Conservation (phyloP, 2,113 vertebrate genomes). For the Larimichthys polyactis region DNA sequence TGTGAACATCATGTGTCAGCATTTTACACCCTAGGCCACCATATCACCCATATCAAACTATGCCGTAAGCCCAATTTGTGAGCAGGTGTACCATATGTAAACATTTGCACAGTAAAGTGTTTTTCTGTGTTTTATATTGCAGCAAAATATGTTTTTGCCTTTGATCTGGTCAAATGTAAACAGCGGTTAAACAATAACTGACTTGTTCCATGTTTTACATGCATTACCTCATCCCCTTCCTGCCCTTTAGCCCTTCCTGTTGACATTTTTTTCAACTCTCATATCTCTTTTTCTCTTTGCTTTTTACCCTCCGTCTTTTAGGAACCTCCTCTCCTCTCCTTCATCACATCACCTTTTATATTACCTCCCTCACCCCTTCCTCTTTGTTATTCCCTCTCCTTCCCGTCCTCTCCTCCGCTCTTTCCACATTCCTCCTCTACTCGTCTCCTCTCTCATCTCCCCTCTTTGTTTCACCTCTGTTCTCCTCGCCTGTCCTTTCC, state of each 20-base stretch:
- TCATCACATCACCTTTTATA: constrained; percentile 6
- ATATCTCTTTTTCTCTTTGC: not conserved
- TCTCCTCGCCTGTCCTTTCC: constrained; percentile 74
- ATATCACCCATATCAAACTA: not conserved
- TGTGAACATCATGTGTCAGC: not conserved
- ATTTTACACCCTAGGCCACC: not conserved
- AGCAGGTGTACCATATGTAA: no score
- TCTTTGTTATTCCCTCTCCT: constrained; percentile 29
- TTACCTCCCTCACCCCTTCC: constrained; percentile 11
- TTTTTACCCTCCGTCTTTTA: not conserved
- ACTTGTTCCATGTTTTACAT: not conserved
- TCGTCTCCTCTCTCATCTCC: constrained; percentile 69
- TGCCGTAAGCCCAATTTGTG: not conserved
- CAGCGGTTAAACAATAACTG: not conserved
- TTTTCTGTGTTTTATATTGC: not conserved
- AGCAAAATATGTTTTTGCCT: not conserved
- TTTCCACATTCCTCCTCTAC: constrained; percentile 57
- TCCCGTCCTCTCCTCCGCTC: constrained; percentile 54
- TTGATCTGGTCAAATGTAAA: not conserved
- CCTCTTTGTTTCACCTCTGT: constrained; percentile 79
- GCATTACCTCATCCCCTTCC: constrained; percentile 10
- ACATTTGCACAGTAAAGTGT: not conserved
- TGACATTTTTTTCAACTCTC: not conserved
- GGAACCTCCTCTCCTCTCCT: constrained; percentile 9
- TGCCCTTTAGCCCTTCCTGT: constrained; percentile 23